Evolutionary conservation across 2,797 vertebrate genomes (phyloP).

Genomic region (Danio jaintianensis): DNA sequence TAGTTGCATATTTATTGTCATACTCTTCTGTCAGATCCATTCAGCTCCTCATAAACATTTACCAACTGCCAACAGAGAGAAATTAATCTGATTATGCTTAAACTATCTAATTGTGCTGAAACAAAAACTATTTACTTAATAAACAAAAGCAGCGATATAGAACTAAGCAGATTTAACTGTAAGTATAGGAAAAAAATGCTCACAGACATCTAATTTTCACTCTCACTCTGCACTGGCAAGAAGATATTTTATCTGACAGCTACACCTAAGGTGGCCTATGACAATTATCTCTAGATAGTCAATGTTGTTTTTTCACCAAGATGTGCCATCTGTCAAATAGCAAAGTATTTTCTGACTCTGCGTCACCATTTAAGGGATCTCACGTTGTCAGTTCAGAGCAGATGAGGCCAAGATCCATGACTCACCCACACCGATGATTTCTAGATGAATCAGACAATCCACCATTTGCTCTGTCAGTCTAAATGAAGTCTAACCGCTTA

Average conservation of each 20-base stretch:
- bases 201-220: constrained; percentile 35
- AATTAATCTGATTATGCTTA: constrained; percentile 27
- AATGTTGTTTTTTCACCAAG: constrained; percentile 26
- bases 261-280: constrained; percentile 17
- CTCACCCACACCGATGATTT: constrained; percentile 19
- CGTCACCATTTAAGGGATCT: constrained; percentile 12
- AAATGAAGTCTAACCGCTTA: constrained; percentile 40
- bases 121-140: constrained; percentile 17
- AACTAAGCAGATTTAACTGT: constrained; percentile 30
- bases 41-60: constrained; percentile 14
- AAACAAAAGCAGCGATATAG: constrained; percentile 27
- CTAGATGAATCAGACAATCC: constrained; percentile 5
- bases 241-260: constrained; percentile 17
- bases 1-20: constrained; percentile 6
- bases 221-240: neutral
- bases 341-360: constrained; percentile 29
- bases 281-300: constrained; percentile 30
- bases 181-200: constrained; percentile 9
- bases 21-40: constrained; percentile 1
- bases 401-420: constrained; percentile 6
- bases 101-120: constrained; percentile 32
- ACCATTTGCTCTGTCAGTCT: constrained; percentile 20
- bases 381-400: constrained; percentile 8
- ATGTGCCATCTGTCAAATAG: constrained; percentile 20
- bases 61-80: neutral